Evolutionary conservation across 2,113 vertebrate genomes (phyloP).

Genomic region (Ahaetulla prasina): DNA sequence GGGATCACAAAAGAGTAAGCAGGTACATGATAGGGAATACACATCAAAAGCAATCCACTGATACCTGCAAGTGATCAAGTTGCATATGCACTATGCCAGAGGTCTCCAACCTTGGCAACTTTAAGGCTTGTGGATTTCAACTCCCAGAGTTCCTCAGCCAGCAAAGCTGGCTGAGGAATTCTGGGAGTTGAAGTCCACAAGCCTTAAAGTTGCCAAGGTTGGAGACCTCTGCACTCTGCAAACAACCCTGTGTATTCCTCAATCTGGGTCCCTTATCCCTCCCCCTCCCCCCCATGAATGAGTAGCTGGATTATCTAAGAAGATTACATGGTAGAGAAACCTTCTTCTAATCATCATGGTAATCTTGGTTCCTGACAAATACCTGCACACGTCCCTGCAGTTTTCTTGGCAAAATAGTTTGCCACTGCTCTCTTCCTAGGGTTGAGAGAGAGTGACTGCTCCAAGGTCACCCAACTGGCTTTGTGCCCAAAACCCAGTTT

Average conservation of each 20-base stretch:
- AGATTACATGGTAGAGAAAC: background rate
- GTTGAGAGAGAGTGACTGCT: background rate
- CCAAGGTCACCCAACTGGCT: background rate
- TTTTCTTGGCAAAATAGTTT: background rate
- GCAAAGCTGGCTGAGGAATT: too few relatives aligned
- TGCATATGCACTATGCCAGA: background rate
- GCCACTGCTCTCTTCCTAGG: background rate
- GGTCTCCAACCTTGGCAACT: too few relatives aligned
- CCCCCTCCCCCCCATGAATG: background rate
- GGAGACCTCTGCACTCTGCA: background rate
- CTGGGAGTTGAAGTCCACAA: too few relatives aligned
- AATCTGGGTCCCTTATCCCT: background rate
- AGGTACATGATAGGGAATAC: background rate
- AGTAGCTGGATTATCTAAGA: background rate
- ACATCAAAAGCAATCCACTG: background rate
- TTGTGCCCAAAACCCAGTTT: background rate
- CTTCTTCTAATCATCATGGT: background rate
- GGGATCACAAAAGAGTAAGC: background rate
- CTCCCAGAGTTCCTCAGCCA: too few relatives aligned
- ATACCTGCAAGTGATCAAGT: background rate
- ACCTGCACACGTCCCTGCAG: background rate
- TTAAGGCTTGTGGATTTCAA: too few relatives aligned
- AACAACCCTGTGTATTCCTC: background rate
- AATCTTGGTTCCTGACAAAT: background rate
- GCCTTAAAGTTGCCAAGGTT: too few relatives aligned